Evolutionary conservation across 2,113 vertebrate species (phyloP), one percentile per base, ranked within the genome.

Genomic region (Seriola aureovittata): DNA sequence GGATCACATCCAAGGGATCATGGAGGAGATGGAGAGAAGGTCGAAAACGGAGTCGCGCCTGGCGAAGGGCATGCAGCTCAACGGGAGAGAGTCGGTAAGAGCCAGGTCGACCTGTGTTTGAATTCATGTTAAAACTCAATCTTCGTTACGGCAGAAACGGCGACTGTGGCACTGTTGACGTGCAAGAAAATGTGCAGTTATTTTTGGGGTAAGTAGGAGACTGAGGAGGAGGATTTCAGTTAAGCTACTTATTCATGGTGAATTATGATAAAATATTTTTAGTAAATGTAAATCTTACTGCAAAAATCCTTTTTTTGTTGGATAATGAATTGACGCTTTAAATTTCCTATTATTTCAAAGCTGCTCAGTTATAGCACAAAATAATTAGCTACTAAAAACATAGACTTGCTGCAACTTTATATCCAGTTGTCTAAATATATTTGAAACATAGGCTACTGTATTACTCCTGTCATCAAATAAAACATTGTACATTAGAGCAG

Each of bases 11-110:
- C 98, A 99, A 94, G 98, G 98, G 75, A 98, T 99, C 96, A 99
- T 99, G 98, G 98, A 99, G 95, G 98, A 99, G 95, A 99, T 99
- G 98, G 98, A 99, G 95, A 97, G 98, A 88, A 91, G 98, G 93
- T 97, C 97, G 91, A 99, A 99, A 94, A 90, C 94, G 75, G 98
- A 99, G 94, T 97, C 97, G 88, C 97, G 98, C 72, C 94, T 99
- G 92, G 95, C 96, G 86, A 99, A 99, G 94, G 97, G 96, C 86
- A 96, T 97, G 81, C 98, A 98, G 93, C 96, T 99, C 93, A 99
- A 99, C 96, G 98, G 98, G 70, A 97, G 98, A 91, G 98, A 99
- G 87, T 96, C 98, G 97, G 98, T 99, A 97, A 97, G 95, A 92
- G 48, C 36, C 62, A 2, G 59, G 5, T 50, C 57, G 9, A 71